Evolutionary conservation across 2,113 vertebrate genomes (phyloP), one percentile per base, ranked within the genome.

Genomic region (Desmodus rotundus): DNA sequence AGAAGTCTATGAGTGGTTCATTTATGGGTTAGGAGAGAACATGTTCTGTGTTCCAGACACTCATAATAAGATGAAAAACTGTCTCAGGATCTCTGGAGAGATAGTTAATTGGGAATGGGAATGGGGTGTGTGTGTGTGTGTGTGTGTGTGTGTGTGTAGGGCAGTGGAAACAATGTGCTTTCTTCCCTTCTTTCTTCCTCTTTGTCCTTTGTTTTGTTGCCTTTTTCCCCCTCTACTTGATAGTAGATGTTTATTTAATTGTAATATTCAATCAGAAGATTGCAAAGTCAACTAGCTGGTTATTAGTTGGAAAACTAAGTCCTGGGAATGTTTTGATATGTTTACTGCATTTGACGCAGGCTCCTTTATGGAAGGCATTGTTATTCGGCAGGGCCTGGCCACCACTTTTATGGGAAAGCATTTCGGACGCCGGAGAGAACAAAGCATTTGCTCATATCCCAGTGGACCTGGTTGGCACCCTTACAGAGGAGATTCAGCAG

Each of bases 1-100:
- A 95, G 97, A 94, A 97, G 94, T 96, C 96, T 97, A 43, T 76
- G 89, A 93, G 91, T 87, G 80, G 96, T 80, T 97, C 94, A 84
- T 94, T 96, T 94, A 56, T 70, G 58, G 91, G 93, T 88, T 89
- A 95, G 89, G 47, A 73, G 92, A 94, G 94, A 95, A 36, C 88
- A 85, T 78, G 54, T 58, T 94, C 36, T 80, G 31, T 91, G 85
- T 95, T 93, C 96, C 86, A 91, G 93, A 96, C 68, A 89, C 90
- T 95, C 7, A 1, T 80, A 91, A 72, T 91, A 87, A 56, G 85
- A 86, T 82, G 92, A 89, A 86, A 83, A 91, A 87, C 91, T 92
- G 78, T 88, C 96, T 88, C 82, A 52, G 17, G 85, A 70, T 87
- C 61, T 26, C 47, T 83, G 94, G 54, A 70, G 72, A 92, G 89